phyloP scores from a whole-genome alignment of 64 coral and sea anemone species.

The Montipora foliosa region DNA sequence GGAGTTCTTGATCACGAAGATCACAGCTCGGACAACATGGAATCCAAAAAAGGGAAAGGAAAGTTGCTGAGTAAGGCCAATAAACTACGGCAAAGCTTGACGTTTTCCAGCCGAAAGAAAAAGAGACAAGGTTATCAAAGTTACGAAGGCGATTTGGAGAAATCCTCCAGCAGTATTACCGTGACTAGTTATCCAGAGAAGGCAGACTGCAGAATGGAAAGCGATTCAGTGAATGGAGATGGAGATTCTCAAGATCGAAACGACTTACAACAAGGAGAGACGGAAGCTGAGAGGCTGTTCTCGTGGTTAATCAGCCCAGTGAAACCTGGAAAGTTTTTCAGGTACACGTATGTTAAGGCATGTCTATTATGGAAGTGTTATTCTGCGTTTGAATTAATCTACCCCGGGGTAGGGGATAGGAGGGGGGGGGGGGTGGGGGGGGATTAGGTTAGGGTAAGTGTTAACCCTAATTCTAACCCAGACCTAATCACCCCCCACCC shows the following conservation, averaged over 20 bases:
- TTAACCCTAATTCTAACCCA: too few species aligned
- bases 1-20: conserved; percentile 2
- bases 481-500: too few species aligned
- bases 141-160: conserved; percentile 37
- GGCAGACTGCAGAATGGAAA: neutral
- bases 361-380: neutral
- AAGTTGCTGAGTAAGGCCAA: conserved; percentile 80
- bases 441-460: too few species aligned
- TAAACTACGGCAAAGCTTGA: conserved; percentile 83
- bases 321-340: conserved; percentile 95
- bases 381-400: too few species aligned
- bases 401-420: too few species aligned
- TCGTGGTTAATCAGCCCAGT: conserved; percentile 97
- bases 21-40: conserved; percentile 8
- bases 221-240: conserved; percentile 16
- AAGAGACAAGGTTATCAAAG: conserved; percentile 71
- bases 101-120: conserved; percentile 79
- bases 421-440: too few species aligned
- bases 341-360: conserved; percentile 46
- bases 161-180: neutral
- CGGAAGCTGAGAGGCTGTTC: conserved; percentile 84
- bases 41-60: conserved; percentile 43
- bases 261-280: conserved; percentile 58
- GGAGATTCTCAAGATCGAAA: neutral
- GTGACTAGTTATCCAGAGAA: conserved; percentile 22